Conservation (phyloP, 2,888 invertebrate genomes). For the Enchytraeus crypticus region DNA sequence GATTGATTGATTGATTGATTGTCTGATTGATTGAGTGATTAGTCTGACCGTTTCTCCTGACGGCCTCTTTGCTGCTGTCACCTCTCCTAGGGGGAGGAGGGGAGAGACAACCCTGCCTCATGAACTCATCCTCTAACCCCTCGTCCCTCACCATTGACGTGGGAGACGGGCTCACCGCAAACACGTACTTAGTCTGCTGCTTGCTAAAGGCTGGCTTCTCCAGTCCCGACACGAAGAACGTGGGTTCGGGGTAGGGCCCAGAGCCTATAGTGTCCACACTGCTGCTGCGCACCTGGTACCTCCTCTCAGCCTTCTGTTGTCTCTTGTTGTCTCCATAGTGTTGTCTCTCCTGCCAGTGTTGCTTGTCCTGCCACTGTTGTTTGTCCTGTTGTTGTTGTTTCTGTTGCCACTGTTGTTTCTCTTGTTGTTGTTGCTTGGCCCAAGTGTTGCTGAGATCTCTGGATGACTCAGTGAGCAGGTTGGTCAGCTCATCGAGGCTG, state of each 20-base stretch:
- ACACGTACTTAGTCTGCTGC: background rate
- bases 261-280: too few relatives aligned
- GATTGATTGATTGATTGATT: too few relatives aligned
- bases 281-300: too few relatives aligned
- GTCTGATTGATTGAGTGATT: too few relatives aligned
- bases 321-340: too few relatives aligned
- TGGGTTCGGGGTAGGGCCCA: too few relatives aligned
- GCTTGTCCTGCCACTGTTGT: background rate
- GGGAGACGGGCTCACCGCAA: background rate
- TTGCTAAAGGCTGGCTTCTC: background rate
- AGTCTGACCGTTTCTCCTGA: slow-evolving; percentile 11
- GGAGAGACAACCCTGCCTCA: too few relatives aligned
- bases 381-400: background rate
- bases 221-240: background rate
- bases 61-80: slow-evolving; percentile 19
- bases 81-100: slow-evolving; percentile 20
- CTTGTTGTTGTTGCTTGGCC: background rate
- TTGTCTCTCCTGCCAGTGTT: too few relatives aligned
- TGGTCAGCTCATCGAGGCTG: background rate
- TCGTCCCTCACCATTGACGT: background rate
- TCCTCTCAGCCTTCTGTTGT: too few relatives aligned
- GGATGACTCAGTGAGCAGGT: background rate
- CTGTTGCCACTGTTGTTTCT: too few relatives aligned
- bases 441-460: background rate
- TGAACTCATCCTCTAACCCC: background rate